Conservation (phyloP, 2,888 invertebrate genomes). For the Calameuta pallipes region DNA sequence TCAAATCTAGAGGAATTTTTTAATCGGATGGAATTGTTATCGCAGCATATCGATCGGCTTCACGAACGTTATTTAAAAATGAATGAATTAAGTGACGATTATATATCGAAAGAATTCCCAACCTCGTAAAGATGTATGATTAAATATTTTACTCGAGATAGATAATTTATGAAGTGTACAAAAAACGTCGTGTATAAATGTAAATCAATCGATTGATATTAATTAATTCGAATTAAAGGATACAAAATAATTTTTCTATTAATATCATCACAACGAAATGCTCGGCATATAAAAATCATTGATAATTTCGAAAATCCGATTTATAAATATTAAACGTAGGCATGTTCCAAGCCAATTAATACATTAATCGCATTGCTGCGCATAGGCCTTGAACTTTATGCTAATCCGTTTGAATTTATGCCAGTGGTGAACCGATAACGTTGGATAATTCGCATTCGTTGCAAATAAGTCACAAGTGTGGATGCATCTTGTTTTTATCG, state of each 20-base stretch:
- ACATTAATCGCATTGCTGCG: conserved; percentile 40
- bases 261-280: not conserved
- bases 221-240: not conserved
- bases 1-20: conserved; percentile 19
- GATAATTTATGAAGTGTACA: not conserved
- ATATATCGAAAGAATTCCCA: conserved; percentile 30
- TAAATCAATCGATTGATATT: not conserved
- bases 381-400: conserved; percentile 54
- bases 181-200: not conserved
- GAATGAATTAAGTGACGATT: conserved; percentile 37
- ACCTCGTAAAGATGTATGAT: not conserved
- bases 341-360: conserved; percentile 8
- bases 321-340: not conserved
- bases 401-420: conserved; percentile 49
- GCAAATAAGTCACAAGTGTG: not conserved
- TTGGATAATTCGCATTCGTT: conserved; percentile 23
- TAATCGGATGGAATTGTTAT: conserved; percentile 29
- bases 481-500: not conserved
- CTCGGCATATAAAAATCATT: not conserved
- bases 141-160: too few species aligned
- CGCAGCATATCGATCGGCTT: conserved; percentile 30
- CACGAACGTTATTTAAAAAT: conserved; percentile 29
- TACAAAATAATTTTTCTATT: not conserved
- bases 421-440: conserved; percentile 39
- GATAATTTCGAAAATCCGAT: not conserved